phyloP scores from a whole-genome alignment of 2,113 vertebrate species.

The Scomber colias region DNA sequence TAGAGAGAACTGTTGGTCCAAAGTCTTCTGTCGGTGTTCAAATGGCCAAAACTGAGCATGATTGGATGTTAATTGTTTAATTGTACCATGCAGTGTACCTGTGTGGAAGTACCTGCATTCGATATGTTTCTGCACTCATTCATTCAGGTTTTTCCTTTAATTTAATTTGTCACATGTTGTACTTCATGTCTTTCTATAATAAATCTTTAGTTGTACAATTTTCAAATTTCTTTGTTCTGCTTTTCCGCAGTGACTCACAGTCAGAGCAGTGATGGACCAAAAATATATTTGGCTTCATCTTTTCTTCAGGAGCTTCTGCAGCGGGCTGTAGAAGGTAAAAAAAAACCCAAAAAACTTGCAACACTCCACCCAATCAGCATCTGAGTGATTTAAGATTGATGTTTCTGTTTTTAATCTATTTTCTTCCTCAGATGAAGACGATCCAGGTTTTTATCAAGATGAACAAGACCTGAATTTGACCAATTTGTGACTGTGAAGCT shows the following conservation, averaged over 20 bases:
- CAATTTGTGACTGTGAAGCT: constrained; percentile 19
- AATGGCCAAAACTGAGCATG: no score
- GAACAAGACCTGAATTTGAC: constrained; percentile 3
- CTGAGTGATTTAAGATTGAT: neutral
- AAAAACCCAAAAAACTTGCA: neutral
- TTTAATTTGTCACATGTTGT: no score
- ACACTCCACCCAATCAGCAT: neutral
- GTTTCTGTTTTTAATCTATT: neutral
- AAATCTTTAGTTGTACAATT: neutral
- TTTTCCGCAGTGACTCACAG: constrained; percentile 43
- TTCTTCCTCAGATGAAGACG: constrained; percentile 39
- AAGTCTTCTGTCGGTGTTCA: no score
- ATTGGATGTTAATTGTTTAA: no score
- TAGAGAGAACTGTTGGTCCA: no score
- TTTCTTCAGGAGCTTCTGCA: constrained; percentile 48
- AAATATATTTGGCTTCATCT: constrained; percentile 2
- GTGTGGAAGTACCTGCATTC: no score
- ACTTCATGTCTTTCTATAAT: neutral
- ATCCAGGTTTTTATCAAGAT: neutral
- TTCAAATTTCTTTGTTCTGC: neutral
- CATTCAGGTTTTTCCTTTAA: no score
- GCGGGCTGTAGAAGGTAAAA: constrained; percentile 51
- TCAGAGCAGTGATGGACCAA: constrained; percentile 14
- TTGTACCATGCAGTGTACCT: no score
- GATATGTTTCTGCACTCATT: no score